Evolutionary conservation across 2,797 vertebrate species (phyloP), one percentile per base, ranked within the genome.

Genomic region (Sebastes oblongus): DNA sequence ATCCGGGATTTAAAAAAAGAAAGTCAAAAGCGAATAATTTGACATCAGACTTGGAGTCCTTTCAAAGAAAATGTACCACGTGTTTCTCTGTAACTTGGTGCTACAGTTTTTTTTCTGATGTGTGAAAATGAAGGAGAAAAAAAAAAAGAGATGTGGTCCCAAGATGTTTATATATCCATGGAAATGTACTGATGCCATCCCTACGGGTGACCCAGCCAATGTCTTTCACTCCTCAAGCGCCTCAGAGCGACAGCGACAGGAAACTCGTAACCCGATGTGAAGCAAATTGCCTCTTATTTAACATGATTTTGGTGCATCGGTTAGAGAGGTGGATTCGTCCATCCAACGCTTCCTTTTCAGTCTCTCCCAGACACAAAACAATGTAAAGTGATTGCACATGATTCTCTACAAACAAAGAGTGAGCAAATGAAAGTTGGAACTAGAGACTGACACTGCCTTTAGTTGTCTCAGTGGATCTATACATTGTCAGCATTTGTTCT

Each of bases 151-250:
- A 69, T 8, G 36, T 83, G 72, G 62, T 89, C 66, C 72, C 42
- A 32, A 78, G 62, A 60, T 12, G 4, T 75, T 60, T 52, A 46
- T 54, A 79, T 22, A 73, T 86, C 79, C 79, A 71, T 76, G 34
- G 64, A 79, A 76, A 71, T 59, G 1, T 2, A 55, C 16, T 55
- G 60, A 4, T 60, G 24, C 22, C 16, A 8, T 65, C 22, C 3
- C 32, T 55, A 22, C 25, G 39, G 60, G 56, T 58, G 39, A 82
- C 16, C 6, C n/a, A 22, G 61, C 13, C 56, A 2, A 56, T 46
- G 61, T 42, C 39, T 72, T 27, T 67, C 22, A 20, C 5, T 64
- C 52, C 54, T 69, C 61, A 39, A 58, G 66, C 29, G 64, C 75
- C 70, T 78, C 54, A 39, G 69, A 74, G 66, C 11, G 11, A 83